Evolutionary conservation across 1,140 invertebrate genomes (phyloP).

Genomic region (Arion vulgaris): DNA sequence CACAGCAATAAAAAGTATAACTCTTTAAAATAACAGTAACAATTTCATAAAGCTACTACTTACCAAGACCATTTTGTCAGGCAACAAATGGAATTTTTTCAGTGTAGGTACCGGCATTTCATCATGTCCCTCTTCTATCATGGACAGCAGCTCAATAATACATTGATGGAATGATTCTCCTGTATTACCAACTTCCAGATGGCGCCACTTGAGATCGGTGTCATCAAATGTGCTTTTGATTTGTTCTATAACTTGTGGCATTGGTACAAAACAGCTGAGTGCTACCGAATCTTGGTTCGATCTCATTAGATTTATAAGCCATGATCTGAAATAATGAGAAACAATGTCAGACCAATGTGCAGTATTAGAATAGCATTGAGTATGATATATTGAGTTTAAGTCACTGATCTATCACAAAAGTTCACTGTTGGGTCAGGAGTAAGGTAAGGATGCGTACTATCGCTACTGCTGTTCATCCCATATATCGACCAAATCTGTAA

Average conservation of each 20-base stretch:
- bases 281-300: neutral
- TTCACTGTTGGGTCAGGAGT: neutral
- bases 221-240: neutral
- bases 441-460: neutral
- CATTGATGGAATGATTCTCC: neutral
- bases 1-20: no score
- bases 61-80: slow-evolving; percentile 13
- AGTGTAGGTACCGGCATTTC: slow-evolving; percentile 11
- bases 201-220: neutral
- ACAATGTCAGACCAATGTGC: neutral
- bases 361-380: neutral
- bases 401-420: neutral
- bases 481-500: no score
- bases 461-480: no score
- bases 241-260: neutral
- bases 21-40: no score
- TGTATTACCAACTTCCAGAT: neutral
- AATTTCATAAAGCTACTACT: neutral
- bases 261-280: neutral
- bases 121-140: neutral
- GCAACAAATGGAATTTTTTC: slow-evolving; percentile 9
- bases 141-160: neutral
- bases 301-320: neutral
- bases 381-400: neutral
- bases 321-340: slow-evolving; percentile 2